Conservation (phyloP, 2,113 vertebrate species). For the Trogon surrucura region DNA sequence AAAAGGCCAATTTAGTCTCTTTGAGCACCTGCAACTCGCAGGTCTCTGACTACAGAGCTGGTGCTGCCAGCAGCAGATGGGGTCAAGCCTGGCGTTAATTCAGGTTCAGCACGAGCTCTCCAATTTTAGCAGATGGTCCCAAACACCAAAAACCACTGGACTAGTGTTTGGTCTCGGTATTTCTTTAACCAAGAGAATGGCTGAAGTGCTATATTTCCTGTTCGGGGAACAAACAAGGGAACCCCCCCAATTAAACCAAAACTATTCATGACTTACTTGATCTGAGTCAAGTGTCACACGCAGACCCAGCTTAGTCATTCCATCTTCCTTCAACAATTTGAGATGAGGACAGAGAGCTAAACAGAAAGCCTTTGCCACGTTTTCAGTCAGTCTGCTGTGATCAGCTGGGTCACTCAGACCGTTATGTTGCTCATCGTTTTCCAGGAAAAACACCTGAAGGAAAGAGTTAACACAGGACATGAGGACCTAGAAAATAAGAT, state of each 20-base stretch:
- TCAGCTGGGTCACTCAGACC: constrained; percentile 93
- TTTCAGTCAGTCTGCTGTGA: constrained; percentile 94
- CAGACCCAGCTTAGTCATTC: constrained; percentile 94
- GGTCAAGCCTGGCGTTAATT: neutral
- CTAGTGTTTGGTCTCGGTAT: neutral
- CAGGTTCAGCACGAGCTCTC: neutral
- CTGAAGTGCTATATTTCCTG: rapidly evolving
- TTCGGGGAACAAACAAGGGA: neutral
- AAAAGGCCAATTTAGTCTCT: neutral
- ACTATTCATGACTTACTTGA: constrained; percentile 79
- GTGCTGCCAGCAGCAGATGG: rapidly evolving
- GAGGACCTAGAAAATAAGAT: neutral
- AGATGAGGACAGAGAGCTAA: constrained; percentile 93
- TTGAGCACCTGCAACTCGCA: neutral
- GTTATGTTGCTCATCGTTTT: constrained; percentile 91
- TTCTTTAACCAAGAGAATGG: neutral
- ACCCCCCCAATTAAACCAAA: neutral
- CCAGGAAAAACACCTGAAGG: constrained; percentile 93
- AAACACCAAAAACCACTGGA: neutral
- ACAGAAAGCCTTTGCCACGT: constrained; percentile 94
- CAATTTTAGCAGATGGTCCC: neutral
- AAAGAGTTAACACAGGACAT: neutral
- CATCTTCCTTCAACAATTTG: constrained; percentile 95
- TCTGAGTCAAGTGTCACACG: constrained; percentile 94
- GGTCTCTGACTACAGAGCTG: neutral